Conservation (phyloP, 1,140 invertebrate species). For the Drosophila takahashii region DNA sequence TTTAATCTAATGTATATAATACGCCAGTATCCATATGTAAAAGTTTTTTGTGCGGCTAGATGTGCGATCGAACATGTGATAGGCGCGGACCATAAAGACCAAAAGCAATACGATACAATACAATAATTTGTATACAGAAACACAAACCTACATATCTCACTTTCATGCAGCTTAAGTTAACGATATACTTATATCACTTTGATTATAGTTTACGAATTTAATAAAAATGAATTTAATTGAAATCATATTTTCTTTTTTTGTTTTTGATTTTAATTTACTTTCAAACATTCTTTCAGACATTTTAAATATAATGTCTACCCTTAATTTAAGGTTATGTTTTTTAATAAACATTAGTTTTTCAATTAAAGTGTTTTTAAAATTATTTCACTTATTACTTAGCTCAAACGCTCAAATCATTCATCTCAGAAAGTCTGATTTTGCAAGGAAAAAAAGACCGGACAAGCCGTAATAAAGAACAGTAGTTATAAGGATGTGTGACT, state of each 20-base stretch:
- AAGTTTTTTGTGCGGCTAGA: slow-evolving; percentile 27
- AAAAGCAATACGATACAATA: slow-evolving; percentile 42
- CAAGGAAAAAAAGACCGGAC: neutral
- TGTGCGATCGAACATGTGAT: slow-evolving; percentile 36
- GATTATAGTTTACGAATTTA: slow-evolving; percentile 43
- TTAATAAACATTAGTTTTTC: neutral
- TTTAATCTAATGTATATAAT: slow-evolving; percentile 46
- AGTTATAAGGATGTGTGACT: slow-evolving; percentile 6
- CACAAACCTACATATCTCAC: slow-evolving; percentile 34
- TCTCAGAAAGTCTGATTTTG: slow-evolving; percentile 38
- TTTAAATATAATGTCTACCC: neutral
- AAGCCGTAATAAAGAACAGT: slow-evolving; percentile 11
- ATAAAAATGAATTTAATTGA: slow-evolving; percentile 31
- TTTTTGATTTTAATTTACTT: neutral
- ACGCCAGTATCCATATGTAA: slow-evolving; percentile 17
- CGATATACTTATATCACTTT: slow-evolving; percentile 18
- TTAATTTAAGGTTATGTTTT: neutral
- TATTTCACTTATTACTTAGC: neutral
- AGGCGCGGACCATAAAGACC: slow-evolving; percentile 46
- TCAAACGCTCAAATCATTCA: slow-evolving; percentile 17
- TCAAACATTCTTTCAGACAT: neutral
- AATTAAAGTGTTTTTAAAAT: neutral
- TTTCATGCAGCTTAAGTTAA: slow-evolving; percentile 17
- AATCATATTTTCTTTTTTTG: slow-evolving; percentile 1
- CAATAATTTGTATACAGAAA: slow-evolving; percentile 13